These are phyloP conservation scores for Nothobranchius furzeri DNA, from an alignment of 2,113 vertebrate species.

Conservation along the genomic window DNA sequence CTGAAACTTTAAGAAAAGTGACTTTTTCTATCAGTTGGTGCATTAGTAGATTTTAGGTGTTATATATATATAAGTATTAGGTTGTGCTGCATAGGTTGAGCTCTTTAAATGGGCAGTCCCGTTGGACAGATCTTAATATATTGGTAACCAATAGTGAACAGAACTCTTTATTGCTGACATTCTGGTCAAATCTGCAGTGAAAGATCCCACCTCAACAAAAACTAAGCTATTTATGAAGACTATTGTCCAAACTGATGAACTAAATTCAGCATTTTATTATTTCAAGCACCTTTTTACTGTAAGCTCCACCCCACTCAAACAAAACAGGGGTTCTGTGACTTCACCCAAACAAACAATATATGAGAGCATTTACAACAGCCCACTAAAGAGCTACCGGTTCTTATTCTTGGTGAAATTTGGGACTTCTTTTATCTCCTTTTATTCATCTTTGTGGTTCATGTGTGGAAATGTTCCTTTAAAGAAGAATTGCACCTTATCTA, in stretches of 20 bases:
- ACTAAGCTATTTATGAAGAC: constrained; percentile 62
- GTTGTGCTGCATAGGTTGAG: constrained; percentile 78
- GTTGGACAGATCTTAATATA: constrained; percentile 84
- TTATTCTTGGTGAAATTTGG: constrained; percentile 35
- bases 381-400: constrained; percentile 45
- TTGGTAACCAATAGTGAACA: constrained; percentile 85
- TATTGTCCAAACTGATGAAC: constrained; percentile 54
- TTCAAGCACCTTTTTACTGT: constrained; percentile 69
- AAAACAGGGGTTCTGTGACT: constrained; percentile 50
- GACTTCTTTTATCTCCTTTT: constrained; percentile 19
- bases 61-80: constrained; percentile 78
- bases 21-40: constrained; percentile 63
- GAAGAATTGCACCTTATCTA: constrained; percentile 79
- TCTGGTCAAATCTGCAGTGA: constrained; percentile 75
- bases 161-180: constrained; percentile 78
- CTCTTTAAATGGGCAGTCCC: constrained; percentile 76
- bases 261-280: constrained; percentile 62
- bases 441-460: constrained; percentile 71
- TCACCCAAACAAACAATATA: constrained; percentile 19
- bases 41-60: constrained; percentile 77
- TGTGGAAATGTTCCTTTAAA: constrained; percentile 68
- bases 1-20: constrained; percentile 51
- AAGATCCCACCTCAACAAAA: constrained; percentile 58
- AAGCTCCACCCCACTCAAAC: constrained; percentile 20
- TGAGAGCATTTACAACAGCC: constrained; percentile 56